phyloP scores from a whole-genome alignment of 1,140 invertebrate genomes.

The Panagrolaimus sp. region DNA sequence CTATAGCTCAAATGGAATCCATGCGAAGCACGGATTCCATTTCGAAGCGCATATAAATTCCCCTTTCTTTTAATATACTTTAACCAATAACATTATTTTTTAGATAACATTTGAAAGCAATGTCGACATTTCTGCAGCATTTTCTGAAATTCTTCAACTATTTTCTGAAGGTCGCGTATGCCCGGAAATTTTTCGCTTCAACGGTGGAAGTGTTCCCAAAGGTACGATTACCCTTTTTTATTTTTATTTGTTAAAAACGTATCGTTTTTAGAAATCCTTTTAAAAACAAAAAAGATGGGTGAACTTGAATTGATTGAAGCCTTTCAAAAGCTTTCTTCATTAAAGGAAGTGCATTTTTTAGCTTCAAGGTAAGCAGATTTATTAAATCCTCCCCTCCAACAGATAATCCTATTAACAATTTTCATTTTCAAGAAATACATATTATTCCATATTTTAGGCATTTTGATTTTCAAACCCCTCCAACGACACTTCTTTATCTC shows the following conservation, averaged over 20 bases:
- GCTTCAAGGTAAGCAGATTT: background rate
- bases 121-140: background rate
- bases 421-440: background rate
- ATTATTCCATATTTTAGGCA: background rate
- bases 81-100: background rate
- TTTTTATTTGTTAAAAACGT: background rate
- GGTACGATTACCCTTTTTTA: background rate
- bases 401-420: too few relatives aligned
- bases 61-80: background rate
- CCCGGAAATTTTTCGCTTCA: background rate
- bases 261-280: background rate
- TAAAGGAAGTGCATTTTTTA: constrained; percentile 4
- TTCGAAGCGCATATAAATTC: background rate
- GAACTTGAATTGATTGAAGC: background rate
- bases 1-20: too few relatives aligned
- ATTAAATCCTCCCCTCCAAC: too few relatives aligned
- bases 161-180: background rate
- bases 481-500: background rate
- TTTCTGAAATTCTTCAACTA: background rate
- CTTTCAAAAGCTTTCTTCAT: background rate
- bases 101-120: constrained; percentile 13
- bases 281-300: background rate
- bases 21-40: too few relatives aligned
- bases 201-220: background rate
- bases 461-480: background rate